A percentile compares a stretch with the other conserved stretches of the same genome.
phyloP scores from a whole-genome alignment of 2,113 vertebrate genomes.

The Lanius collurio region DNA sequence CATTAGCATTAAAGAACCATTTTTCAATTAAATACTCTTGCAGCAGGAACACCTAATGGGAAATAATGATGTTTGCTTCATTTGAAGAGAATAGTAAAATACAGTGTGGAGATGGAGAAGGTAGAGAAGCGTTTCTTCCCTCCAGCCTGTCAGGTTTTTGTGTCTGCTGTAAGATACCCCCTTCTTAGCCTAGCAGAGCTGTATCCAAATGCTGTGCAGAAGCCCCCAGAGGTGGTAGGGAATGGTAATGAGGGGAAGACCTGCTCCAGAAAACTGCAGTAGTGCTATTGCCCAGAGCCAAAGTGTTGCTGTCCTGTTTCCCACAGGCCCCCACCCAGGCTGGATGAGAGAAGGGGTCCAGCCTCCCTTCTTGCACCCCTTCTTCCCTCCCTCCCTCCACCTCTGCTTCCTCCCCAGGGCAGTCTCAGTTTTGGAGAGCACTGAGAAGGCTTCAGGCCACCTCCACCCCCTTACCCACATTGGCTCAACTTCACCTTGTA shows the following conservation, averaged over 20 bases:
- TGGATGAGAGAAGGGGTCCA: background rate
- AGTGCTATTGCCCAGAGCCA: background rate
- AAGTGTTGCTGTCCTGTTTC: background rate
- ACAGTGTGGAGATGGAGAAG: background rate
- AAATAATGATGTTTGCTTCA: slow-evolving; percentile 45
- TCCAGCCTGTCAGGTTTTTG: accelerated
- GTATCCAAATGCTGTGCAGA: accelerated
- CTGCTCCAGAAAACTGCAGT: background rate
- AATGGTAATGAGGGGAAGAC: background rate
- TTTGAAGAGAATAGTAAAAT: slow-evolving; percentile 46
- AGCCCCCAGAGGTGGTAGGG: background rate
- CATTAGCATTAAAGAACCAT: slow-evolving; percentile 12
- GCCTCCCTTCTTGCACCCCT: background rate
- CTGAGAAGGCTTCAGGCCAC: background rate
- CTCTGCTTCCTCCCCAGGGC: background rate
- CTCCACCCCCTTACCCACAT: background rate
- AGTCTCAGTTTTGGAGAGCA: background rate
- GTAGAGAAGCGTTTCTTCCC: background rate
- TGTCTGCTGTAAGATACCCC: background rate
- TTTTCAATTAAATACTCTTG: slow-evolving; percentile 32
- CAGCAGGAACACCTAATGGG: background rate
- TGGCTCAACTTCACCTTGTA: background rate
- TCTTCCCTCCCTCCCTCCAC: background rate
- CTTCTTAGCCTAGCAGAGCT: background rate
- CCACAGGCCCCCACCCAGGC: accelerated